Base-by-base conservation (phyloP, 2,888 invertebrate species). In the Morinoia aosen region DNA sequence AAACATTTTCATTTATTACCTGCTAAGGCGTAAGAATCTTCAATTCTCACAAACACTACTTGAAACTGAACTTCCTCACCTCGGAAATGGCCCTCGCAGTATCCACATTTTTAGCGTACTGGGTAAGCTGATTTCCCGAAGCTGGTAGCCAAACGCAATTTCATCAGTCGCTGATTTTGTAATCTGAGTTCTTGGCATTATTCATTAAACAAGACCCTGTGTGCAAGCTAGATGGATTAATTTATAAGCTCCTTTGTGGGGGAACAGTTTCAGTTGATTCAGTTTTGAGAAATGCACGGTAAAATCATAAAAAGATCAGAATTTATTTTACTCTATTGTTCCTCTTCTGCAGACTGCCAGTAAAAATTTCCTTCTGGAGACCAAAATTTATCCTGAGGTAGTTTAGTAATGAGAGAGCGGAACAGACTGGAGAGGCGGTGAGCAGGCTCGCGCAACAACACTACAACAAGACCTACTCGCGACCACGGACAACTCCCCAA, bases 401-500 rank as follows among this genome's bases (percentile, higher is more conserved):
- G 76, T 76, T 76, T 76, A 19, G 33, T 16, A 76, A 33, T 76
- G 10, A 33, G 76, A 76, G 76, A 25, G 25, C 3, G 76, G 61
- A 76, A 2, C 25, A 76, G 76, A 76, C 16, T 76, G 19, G 25
- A 16, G 76, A 76, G 76, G 76, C 76, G 33, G 76, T 76, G 76
- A 25, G 33, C 76, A 76, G 76, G 7, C 76, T 2, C 76, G 8
- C 76, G 25, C 76, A 76, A 40, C 40, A 40, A 90, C 40, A 40
- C 40, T 40, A 48, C 90, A 90, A 90, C 40, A 93, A 5, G 25
- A 16, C 25, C 93, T 93, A 57, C 93, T 48, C 48, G 25, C 57
- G 93, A 33, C 93, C 93, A 57, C 93, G 48, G 93, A 57, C n/a
- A 57, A 57, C 93, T 57, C 93, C 57, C 93, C 48, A 57, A 48